phyloP scores from a whole-genome alignment of 2,888 invertebrate genomes.

The Crematogaster levior region DNA sequence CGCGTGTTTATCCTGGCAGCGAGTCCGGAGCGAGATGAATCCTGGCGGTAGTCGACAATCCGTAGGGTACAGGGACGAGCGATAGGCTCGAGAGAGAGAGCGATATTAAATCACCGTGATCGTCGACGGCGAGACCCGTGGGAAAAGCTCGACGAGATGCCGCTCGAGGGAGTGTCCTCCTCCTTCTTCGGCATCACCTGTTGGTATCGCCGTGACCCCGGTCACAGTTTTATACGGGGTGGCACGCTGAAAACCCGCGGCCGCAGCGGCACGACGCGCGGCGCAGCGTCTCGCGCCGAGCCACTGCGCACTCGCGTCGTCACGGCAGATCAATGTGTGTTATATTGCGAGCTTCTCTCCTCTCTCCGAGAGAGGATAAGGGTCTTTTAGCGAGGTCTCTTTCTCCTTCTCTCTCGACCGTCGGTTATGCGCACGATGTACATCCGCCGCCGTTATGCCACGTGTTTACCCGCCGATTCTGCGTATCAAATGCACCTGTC shows the following conservation, averaged over 20 bases:
- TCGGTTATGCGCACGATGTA: conserved; percentile 31
- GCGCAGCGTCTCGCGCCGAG: conserved; percentile 24
- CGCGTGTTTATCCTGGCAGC: not conserved
- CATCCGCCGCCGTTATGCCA: not conserved
- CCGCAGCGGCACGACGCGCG: conserved; percentile 14
- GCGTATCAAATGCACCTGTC: conserved; percentile 23
- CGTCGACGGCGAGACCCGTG: conserved; percentile 64
- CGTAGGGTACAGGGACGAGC: not conserved
- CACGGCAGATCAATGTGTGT: conserved; percentile 80
- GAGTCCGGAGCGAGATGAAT: conserved; percentile 6
- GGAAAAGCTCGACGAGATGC: conserved; percentile 69
- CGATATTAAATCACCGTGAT: conserved; percentile 65
- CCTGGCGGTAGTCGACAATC: conserved; percentile 24
- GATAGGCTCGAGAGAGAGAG: conserved; percentile 44
- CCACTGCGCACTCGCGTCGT: conserved; percentile 77
- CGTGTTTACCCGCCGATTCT: conserved; percentile 37
- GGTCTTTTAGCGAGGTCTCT: not conserved
- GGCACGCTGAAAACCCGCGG: conserved; percentile 59
- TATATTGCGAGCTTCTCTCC: conserved; percentile 70
- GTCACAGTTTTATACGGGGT: conserved; percentile 75
- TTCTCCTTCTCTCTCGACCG: conserved; percentile 37
- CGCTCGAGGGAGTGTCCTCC: conserved; percentile 82
- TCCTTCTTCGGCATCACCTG: conserved; percentile 82
- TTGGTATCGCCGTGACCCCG: conserved; percentile 81
- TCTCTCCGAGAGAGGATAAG: conserved; percentile 40